Percentiles rank a stretch among this genome's conserved stretches.
Evolutionary conservation across 2,888 invertebrate genomes (phyloP).

Genomic region (Alloplasta piceator): DNA sequence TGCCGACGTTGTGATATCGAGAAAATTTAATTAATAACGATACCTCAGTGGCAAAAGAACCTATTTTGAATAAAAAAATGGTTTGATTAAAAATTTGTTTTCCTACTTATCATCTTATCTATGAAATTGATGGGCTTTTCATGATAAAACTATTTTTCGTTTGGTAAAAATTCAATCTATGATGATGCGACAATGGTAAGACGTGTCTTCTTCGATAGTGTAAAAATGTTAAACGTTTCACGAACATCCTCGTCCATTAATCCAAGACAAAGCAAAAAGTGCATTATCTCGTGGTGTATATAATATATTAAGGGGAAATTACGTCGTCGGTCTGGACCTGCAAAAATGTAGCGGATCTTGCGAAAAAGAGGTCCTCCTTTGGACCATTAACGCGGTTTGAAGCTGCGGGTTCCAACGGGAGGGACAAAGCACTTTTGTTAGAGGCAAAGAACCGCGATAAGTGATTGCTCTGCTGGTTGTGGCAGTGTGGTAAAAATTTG

Average conservation of each 20-base stretch:
- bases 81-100: too few species aligned
- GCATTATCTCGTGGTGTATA: background rate
- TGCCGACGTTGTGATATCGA: background rate
- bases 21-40: background rate
- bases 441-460: background rate
- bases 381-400: background rate
- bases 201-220: too few species aligned
- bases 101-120: too few species aligned
- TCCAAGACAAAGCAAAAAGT: background rate
- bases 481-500: background rate
- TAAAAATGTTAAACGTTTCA: too few species aligned
- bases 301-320: background rate
- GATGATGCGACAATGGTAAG: too few species aligned
- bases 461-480: conserved; percentile 8
- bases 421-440: background rate
- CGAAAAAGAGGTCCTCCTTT: conserved; percentile 1
- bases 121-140: too few species aligned
- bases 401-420: background rate
- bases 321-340: background rate
- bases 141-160: too few species aligned
- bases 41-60: too few species aligned
- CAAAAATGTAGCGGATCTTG: background rate
- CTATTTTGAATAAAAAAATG: too few species aligned
- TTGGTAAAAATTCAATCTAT: too few species aligned
- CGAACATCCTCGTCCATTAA: background rate